phyloP scores from a whole-genome alignment of 92 coral and sea anemone genomes.

The Paramuricea clavata region DNA sequence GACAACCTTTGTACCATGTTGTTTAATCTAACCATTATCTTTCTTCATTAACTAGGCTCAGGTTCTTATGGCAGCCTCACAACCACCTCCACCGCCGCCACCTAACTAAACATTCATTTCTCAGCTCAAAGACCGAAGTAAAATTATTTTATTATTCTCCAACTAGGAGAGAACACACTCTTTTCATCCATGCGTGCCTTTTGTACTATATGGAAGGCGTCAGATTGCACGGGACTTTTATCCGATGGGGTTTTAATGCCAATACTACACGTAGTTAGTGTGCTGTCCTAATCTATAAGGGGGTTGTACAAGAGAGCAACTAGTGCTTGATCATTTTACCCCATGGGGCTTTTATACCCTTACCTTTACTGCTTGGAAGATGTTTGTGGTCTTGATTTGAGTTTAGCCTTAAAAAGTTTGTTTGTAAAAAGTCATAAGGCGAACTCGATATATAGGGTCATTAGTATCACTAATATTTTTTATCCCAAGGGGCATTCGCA shows the following conservation, averaged over 20 bases:
- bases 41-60: slow-evolving; percentile 71
- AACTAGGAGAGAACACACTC: neutral
- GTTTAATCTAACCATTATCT: neutral
- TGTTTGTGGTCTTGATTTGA: too few relatives aligned
- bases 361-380: too few relatives aligned
- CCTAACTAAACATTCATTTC: slow-evolving; percentile 39
- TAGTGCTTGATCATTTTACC: too few relatives aligned
- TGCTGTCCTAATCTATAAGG: too few relatives aligned
- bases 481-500: too few relatives aligned
- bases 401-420: too few relatives aligned
- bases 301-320: too few relatives aligned
- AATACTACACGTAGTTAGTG: neutral
- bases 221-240: neutral
- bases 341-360: too few relatives aligned
- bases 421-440: too few relatives aligned
- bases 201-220: neutral
- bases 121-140: slow-evolving; percentile 4
- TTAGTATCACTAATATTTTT: too few relatives aligned
- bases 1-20: neutral
- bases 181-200: neutral
- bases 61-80: slow-evolving; percentile 88
- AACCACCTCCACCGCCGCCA: slow-evolving; percentile 98
- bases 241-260: slow-evolving; percentile 5
- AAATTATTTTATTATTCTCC: neutral
- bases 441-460: too few relatives aligned